These are phyloP conservation scores for Phocoena phocoena DNA, from an alignment of 2,113 vertebrate genomes.

Conservation along the genomic window DNA sequence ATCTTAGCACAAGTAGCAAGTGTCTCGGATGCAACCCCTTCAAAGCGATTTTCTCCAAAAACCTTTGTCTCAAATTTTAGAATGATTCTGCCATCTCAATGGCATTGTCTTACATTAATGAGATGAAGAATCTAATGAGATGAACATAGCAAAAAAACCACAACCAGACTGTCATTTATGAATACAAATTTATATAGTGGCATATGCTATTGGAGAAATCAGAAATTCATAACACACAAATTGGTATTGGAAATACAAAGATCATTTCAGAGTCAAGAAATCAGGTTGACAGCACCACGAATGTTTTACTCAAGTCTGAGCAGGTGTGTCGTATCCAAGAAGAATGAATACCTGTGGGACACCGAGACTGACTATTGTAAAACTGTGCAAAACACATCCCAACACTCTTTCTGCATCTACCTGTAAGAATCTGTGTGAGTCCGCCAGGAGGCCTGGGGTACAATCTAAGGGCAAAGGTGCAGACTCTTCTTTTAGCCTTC, in stretches of 20 bases:
- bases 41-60: neutral
- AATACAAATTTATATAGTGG: conserved; percentile 84
- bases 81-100: neutral
- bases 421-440: neutral
- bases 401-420: neutral
- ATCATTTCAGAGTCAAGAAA: conserved; percentile 75
- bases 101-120: neutral
- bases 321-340: neutral
- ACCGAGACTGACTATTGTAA: neutral
- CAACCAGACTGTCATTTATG: conserved; percentile 83
- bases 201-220: conserved; percentile 76
- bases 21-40: neutral
- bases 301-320: conserved; percentile 74
- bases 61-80: neutral
- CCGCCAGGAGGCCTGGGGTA: neutral
- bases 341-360: neutral
- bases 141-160: conserved; percentile 24
- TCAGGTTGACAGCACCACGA: conserved; percentile 90
- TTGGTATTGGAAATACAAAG: conserved; percentile 79
- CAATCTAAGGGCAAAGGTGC: neutral
- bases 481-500: conserved; percentile 9
- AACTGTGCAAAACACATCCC: neutral
- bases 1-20: neutral
- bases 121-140: conserved; percentile 41
- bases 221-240: conserved; percentile 77